These are phyloP conservation scores for Aphidoletes aphidimyza DNA, from an alignment of 2,888 invertebrate genomes.

Conservation along the genomic window DNA sequence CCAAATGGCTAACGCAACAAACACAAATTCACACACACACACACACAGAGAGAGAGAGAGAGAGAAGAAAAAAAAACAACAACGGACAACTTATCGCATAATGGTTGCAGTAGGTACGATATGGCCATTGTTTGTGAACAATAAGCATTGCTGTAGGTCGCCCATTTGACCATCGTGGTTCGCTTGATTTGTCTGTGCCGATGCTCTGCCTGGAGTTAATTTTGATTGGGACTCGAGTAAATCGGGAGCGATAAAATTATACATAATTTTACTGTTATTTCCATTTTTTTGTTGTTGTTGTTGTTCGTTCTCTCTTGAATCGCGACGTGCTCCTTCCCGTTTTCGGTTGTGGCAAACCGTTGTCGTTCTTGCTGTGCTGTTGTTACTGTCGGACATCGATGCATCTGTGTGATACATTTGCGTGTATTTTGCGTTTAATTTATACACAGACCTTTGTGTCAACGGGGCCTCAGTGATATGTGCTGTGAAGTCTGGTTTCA, in stretches of 20 bases:
- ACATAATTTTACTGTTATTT: constrained; percentile 6
- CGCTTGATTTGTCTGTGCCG: not conserved
- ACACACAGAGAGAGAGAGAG: too few relatives aligned
- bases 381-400: not conserved
- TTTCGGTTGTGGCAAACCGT: not conserved
- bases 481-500: not conserved
- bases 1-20: constrained; percentile 2
- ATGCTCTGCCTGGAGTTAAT: not conserved
- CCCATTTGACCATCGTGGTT: not conserved
- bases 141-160: constrained; percentile 26
- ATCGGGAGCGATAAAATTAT: constrained; percentile 26
- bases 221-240: constrained; percentile 17
- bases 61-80: not conserved
- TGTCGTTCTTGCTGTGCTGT: not conserved
- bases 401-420: not conserved
- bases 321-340: not conserved
- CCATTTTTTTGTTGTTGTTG: not conserved
- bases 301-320: not conserved
- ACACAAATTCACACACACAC: too few relatives aligned
- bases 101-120: not conserved
- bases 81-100: not conserved
- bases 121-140: constrained; percentile 18
- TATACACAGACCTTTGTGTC: not conserved
- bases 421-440: not conserved
- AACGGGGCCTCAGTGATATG: not conserved